Conservation (phyloP, 1,140 invertebrate species). For the Saccostrea cuccullata region DNA sequence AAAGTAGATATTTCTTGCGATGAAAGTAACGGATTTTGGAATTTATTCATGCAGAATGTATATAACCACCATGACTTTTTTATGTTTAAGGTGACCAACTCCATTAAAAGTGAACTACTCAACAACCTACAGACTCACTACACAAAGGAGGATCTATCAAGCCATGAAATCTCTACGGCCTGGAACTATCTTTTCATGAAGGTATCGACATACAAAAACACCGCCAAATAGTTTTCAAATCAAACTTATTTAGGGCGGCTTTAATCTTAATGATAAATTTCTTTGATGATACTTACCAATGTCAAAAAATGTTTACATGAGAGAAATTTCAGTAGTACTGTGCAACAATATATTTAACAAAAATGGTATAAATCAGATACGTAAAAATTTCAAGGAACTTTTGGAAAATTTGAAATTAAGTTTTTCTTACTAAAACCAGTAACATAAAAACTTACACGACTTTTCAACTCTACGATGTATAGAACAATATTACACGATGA, state of each 20-base stretch:
- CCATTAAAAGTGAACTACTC: constrained; percentile 13
- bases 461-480: no score
- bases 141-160: constrained; percentile 37
- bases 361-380: no score
- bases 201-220: constrained; percentile 10
- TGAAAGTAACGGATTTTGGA: neutral
- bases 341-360: no score
- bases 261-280: neutral
- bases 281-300: neutral
- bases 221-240: neutral
- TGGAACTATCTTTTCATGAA: constrained; percentile 53
- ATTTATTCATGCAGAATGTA: neutral
- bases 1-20: neutral
- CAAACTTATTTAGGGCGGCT: neutral
- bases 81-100: neutral
- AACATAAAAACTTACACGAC: no score
- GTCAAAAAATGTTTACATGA: neutral
- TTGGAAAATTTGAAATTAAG: no score
- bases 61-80: neutral
- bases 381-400: no score
- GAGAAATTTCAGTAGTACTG: no score
- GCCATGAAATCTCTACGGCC: constrained; percentile 42
- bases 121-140: constrained; percentile 28
- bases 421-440: no score
- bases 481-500: no score